A percentile compares a stretch with the other conserved stretches of the same genome.
Conservation (phyloP, 2,113 vertebrate species). For the Festucalex cinctus region DNA sequence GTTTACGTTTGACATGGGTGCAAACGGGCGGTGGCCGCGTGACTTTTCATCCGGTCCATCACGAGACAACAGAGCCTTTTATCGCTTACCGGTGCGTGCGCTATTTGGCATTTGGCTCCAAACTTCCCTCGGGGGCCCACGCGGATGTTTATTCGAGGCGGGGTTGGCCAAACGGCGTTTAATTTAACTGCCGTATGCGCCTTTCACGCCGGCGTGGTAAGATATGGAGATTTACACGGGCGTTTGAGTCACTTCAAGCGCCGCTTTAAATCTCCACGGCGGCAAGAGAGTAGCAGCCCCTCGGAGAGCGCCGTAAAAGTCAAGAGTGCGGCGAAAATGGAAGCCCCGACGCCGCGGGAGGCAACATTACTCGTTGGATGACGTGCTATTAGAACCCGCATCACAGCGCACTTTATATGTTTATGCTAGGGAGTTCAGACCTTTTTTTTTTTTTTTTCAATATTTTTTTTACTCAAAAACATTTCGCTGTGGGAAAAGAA, state of each 20-base stretch:
- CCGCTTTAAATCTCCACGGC: slow-evolving; percentile 33
- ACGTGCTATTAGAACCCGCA: no score
- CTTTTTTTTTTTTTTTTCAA: no score
- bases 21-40: slow-evolving; percentile 25
- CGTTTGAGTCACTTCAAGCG: slow-evolving; percentile 30
- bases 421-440: no score
- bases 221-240: slow-evolving; percentile 46
- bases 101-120: slow-evolving; percentile 52
- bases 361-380: not conserved
- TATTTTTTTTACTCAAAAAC: no score
- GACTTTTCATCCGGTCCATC: slow-evolving; percentile 55
- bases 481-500: no score
- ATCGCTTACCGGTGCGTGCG: slow-evolving; percentile 52
- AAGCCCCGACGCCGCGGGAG: not conserved
- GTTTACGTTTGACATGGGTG: slow-evolving; percentile 23
- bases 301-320: slow-evolving; percentile 27
- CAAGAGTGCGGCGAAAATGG: slow-evolving; percentile 10
- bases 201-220: slow-evolving; percentile 34
- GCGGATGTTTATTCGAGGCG: slow-evolving; percentile 47
- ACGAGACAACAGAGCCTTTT: slow-evolving; percentile 46
- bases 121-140: slow-evolving; percentile 39
- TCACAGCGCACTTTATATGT: no score
- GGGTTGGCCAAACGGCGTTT: slow-evolving; percentile 32
- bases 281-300: slow-evolving; percentile 14
- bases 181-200: slow-evolving; percentile 47